Evolutionary conservation across 2,113 vertebrate species (phyloP), one percentile per base, ranked within the genome.

Genomic region (Puffinus mauretanicus): DNA sequence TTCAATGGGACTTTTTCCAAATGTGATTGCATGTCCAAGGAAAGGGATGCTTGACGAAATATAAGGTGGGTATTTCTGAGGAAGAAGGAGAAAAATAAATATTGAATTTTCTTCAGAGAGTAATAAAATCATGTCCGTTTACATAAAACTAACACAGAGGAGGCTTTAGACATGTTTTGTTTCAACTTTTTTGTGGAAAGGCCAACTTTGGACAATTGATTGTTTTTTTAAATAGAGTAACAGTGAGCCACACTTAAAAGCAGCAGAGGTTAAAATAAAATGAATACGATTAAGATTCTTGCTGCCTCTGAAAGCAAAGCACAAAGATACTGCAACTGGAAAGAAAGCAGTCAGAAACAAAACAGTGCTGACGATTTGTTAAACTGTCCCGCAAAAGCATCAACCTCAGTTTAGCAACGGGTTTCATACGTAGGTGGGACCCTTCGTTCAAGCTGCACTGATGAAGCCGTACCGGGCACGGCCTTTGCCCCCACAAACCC

Each of bases 1-100:
- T 44, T 99, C 99, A 94, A 99, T 99, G 80, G 99, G 99, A 90
- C 98, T 99, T 97, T 97, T 99, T 34, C 99, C 99, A 97, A 99
- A 99, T 24, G 99, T 98, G 20, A 99, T 80, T 8, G 99, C 99
- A 80, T 99, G 99, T 16, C 99, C 99, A 72, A 99, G 98, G 93
- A 99, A 99, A 11, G 99, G 99, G 90, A 99, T 93, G 77, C 93
- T 95, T 67, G 99, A 99, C 19, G 98, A 98, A 70, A 99, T 99
- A 60, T 98, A 98, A 9, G 99, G 99, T 24, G 99, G 99, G 77
- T 94, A 97, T 84, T 99, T 99, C 99, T 99, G 95, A 15, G 32
- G 34, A 97, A 89, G 22, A 88, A 67, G 92, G 73, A 82, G 92
- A 38, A 90, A 46, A 91, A 26, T 5, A 52, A 65, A 47, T 6